Evolutionary conservation across 2,797 vertebrate genomes (phyloP).

Genomic region (Hipposideros larvatus): DNA sequence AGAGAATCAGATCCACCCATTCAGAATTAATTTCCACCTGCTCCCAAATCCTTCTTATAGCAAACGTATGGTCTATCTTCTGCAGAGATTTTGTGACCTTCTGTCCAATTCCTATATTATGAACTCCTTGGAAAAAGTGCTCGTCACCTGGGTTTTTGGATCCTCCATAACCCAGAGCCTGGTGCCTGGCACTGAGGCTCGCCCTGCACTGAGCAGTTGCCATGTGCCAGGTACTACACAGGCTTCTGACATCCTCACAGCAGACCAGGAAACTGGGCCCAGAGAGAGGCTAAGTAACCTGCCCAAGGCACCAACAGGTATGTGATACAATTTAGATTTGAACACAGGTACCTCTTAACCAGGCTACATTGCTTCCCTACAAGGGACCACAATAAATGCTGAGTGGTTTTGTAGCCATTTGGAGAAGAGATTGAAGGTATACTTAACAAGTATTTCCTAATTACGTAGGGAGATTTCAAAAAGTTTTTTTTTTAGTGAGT

Average conservation of each 20-base stretch:
- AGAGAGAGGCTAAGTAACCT: background rate
- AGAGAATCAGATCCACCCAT: background rate
- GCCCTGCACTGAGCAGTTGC: background rate
- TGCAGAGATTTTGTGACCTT: background rate
- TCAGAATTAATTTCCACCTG: conserved; percentile 10
- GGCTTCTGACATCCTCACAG: background rate
- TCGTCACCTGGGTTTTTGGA: background rate
- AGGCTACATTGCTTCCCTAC: background rate
- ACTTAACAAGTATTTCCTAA: conserved; percentile 29
- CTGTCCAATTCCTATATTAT: background rate
- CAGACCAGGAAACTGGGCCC: background rate
- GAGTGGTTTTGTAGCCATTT: conserved; percentile 12
- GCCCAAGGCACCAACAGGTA: background rate
- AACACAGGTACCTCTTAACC: background rate
- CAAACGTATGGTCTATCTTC: background rate
- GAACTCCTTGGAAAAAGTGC: background rate
- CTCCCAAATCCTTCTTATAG: background rate
- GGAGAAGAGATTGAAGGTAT: conserved; percentile 22
- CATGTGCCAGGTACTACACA: background rate
- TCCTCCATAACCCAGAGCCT: background rate
- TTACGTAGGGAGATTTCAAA: background rate
- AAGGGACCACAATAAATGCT: background rate
- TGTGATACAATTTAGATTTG: background rate
- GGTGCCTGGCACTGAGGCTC: background rate
- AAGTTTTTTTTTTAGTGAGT: background rate